phyloP scores from a whole-genome alignment of 1,140 invertebrate species.

The Lerema accius region DNA sequence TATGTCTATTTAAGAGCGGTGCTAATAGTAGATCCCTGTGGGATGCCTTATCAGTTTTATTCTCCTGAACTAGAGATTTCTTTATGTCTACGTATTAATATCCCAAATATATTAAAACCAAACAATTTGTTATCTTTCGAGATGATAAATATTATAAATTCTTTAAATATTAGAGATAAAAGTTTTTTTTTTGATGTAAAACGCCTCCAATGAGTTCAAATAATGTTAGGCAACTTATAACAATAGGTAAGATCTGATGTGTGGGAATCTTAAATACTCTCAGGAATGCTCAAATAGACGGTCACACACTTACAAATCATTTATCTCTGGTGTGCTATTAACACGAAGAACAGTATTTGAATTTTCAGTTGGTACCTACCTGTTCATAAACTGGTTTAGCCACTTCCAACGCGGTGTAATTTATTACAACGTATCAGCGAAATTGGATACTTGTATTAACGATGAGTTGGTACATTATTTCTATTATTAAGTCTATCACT shows the following conservation, averaged over 20 bases:
- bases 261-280: not conserved
- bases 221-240: not conserved
- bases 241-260: not conserved
- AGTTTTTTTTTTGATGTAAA: not conserved
- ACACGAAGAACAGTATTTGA: not conserved
- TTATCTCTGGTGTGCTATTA: not conserved
- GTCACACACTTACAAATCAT: not conserved
- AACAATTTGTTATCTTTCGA: too few species aligned
- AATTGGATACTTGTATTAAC: slow-evolving; percentile 2
- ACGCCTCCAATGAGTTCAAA: not conserved
- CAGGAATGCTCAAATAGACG: not conserved
- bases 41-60: not conserved
- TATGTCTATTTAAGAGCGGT: not conserved
- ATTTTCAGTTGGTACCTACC: not conserved
- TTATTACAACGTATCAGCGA: slow-evolving; percentile 11
- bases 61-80: not conserved
- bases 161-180: not conserved
- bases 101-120: too few species aligned
- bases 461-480: slow-evolving; percentile 2
- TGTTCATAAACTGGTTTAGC: not conserved
- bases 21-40: not conserved
- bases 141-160: too few species aligned
- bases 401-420: not conserved
- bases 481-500: not conserved
- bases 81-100: too few species aligned